Percentiles rank a stretch among this genome's conserved stretches.
Evolutionary conservation across 2,113 vertebrate species (phyloP).

Genomic region (Spilogale gracilis): DNA sequence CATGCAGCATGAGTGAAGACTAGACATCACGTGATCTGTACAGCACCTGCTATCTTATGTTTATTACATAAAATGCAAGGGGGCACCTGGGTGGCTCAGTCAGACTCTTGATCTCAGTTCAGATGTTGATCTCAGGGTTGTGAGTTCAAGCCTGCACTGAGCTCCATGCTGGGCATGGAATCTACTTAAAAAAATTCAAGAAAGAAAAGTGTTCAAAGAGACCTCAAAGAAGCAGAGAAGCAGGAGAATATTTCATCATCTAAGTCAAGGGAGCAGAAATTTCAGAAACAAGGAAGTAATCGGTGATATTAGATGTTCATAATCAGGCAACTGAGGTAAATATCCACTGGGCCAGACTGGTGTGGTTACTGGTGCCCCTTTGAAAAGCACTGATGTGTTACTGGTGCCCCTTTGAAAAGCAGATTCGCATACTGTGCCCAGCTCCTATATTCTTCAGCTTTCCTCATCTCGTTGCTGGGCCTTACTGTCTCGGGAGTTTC

Average conservation of each 20-base stretch:
- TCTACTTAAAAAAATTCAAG: not conserved
- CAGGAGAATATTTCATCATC: not conserved
- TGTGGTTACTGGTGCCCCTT: not conserved
- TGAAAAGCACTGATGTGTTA: not conserved
- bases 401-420: not conserved
- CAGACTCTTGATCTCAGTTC: no score
- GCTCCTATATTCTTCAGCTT: not conserved
- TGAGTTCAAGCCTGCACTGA: no score
- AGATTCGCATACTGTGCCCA: not conserved
- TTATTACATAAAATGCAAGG: not conserved
- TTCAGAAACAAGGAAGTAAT: not conserved
- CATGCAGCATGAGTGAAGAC: not conserved
- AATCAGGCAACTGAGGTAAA: accelerated
- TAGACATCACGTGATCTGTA: not conserved
- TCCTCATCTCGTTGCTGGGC: not conserved
- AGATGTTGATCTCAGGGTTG: no score
- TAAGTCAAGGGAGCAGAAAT: not conserved
- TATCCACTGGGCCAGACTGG: not conserved
- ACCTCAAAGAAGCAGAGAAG: not conserved
- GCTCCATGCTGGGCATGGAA: no score
- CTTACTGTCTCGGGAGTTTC: not conserved
- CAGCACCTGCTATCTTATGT: not conserved
- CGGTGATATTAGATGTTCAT: not conserved
- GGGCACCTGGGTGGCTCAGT: no score
- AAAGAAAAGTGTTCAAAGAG: not conserved